Conservation (phyloP, 2,888 invertebrate genomes). For the Napeogenes sylphis region DNA sequence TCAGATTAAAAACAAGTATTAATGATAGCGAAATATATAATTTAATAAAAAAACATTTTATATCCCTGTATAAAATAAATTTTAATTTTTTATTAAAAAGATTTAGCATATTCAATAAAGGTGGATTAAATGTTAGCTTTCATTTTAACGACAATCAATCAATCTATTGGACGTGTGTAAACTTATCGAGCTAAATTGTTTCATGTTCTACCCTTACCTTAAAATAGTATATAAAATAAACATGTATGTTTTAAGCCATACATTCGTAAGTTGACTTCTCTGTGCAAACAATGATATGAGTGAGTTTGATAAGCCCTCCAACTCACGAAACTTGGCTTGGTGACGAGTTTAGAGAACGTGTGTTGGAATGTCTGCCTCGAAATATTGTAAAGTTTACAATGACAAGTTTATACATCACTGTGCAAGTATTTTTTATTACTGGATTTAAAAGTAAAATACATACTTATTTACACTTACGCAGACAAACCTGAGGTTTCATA, state of each 20-base stretch:
- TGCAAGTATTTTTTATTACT: too few relatives aligned
- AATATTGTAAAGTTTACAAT: background rate
- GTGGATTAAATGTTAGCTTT: slow-evolving; percentile 5
- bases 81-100: background rate
- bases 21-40: too few relatives aligned
- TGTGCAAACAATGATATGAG: slow-evolving; percentile 22
- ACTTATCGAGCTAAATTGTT: background rate
- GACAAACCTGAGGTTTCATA: too few relatives aligned
- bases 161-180: background rate
- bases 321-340: slow-evolving; percentile 25
- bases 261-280: slow-evolving; percentile 18
- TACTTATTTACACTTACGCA: too few relatives aligned
- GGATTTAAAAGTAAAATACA: too few relatives aligned
- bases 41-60: too few relatives aligned
- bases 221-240: slow-evolving; percentile 14
- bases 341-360: slow-evolving; percentile 2
- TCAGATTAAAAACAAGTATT: too few relatives aligned
- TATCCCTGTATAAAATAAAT: background rate
- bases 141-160: slow-evolving; percentile 1
- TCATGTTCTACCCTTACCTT: slow-evolving; percentile 3
- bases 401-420: too few relatives aligned
- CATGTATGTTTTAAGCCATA: background rate
- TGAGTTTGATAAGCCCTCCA: slow-evolving; percentile 30
- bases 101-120: slow-evolving; percentile 1
- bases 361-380: background rate